Conservation (phyloP, 1,140 invertebrate species). For the Macrotrachela quadricornifera region DNA sequence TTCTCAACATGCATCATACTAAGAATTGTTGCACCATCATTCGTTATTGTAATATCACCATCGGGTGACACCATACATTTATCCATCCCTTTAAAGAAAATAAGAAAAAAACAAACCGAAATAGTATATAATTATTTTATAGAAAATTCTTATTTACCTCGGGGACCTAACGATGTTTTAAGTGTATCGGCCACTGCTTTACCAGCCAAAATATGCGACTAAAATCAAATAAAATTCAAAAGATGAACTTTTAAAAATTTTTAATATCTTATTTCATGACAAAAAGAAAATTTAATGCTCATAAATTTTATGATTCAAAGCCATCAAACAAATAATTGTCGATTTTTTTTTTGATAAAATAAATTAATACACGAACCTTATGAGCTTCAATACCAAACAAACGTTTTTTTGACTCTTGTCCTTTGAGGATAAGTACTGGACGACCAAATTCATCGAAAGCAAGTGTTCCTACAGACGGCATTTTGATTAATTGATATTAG, state of each 20-base stretch:
- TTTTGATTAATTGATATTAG: too few species aligned
- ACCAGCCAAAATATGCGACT: slow-evolving; percentile 91
- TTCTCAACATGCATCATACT: slow-evolving; percentile 98
- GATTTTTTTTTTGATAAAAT: too few species aligned
- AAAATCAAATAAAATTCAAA: slow-evolving; percentile 20
- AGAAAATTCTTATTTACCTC: too few species aligned
- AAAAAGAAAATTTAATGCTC: too few species aligned
- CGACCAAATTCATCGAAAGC: slow-evolving; percentile 94
- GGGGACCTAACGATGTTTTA: slow-evolving; percentile 74
- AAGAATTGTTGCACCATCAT: slow-evolving; percentile 97
- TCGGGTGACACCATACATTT: slow-evolving; percentile 92
- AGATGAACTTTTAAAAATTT: neutral
- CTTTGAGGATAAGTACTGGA: slow-evolving; percentile 84
- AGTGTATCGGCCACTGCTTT: slow-evolving; percentile 67
- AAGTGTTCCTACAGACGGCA: too few species aligned
- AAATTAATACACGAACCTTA: slow-evolving; percentile 35
- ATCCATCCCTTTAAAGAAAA: too few species aligned
- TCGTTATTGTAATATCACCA: slow-evolving; percentile 91
- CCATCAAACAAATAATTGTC: too few species aligned
- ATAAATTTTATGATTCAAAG: too few species aligned
- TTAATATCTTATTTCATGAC: too few species aligned
- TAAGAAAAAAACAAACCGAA: too few species aligned
- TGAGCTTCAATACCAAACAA: slow-evolving; percentile 82
- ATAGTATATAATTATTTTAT: too few species aligned
- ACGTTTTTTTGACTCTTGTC: slow-evolving; percentile 81